Evolutionary conservation across 1,140 invertebrate species (phyloP).

Genomic region (Conopomorpha cramerella): DNA sequence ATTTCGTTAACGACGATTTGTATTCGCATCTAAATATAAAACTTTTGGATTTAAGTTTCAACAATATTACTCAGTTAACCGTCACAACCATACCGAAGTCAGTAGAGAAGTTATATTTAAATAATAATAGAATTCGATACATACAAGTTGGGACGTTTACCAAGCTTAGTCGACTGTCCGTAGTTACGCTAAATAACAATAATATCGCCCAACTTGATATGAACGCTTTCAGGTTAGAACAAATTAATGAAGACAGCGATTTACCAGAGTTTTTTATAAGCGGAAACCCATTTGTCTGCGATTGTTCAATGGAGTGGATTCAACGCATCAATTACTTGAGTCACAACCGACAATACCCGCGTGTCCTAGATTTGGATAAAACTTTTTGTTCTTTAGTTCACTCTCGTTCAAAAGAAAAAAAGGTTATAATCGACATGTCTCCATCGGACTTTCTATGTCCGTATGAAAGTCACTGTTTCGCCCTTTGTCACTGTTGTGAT

Average conservation of each 20-base stretch:
- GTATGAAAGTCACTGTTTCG: conserved; percentile 88
- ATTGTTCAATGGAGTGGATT: conserved; percentile 87
- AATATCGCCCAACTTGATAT: conserved; percentile 74
- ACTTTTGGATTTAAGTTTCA: conserved; percentile 77
- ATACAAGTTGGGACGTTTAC: conserved; percentile 76
- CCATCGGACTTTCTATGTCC: conserved; percentile 84
- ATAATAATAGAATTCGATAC: conserved; percentile 74
- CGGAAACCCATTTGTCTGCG: conserved; percentile 80
- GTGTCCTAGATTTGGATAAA: conserved; percentile 82
- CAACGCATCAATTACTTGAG: conserved; percentile 75
- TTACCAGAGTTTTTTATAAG: conserved; percentile 80
- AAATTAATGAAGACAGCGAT: conserved; percentile 67
- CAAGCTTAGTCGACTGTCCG: conserved; percentile 69
- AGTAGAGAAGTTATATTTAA: conserved; percentile 75
- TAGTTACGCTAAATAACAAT: conserved; percentile 78
- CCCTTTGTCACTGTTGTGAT: conserved; percentile 87
- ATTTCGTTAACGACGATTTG: conserved; percentile 38
- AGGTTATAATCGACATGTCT: conserved; percentile 77
- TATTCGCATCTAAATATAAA: conserved; percentile 65
- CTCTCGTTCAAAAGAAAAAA: conserved; percentile 69
- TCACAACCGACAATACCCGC: conserved; percentile 75
- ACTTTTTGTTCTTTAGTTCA: conserved; percentile 82
- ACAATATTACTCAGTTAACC: conserved; percentile 69
- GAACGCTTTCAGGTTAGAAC: conserved; percentile 69
- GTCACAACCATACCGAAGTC: conserved; percentile 73